Evolutionary conservation across 2,113 vertebrate genomes (phyloP), one percentile per base, ranked within the genome.

Genomic region (Geococcyx californianus): DNA sequence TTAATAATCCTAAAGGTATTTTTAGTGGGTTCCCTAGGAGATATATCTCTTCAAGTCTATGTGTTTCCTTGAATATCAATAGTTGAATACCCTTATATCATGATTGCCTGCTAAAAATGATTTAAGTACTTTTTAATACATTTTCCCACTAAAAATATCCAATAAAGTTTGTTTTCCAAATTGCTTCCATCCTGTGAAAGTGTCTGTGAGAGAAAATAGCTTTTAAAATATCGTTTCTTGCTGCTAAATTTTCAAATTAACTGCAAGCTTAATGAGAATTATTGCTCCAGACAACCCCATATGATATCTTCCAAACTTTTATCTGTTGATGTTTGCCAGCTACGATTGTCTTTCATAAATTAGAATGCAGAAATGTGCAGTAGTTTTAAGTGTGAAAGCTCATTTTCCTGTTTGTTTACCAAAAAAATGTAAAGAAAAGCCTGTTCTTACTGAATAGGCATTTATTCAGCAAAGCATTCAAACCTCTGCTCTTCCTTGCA

Each of bases 21-120:
- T 94, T 92, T 94, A 96, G 91, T 87, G 80, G 49, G 91, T 96
- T 95, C 93, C 87, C 84, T 87, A 93, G 89, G 89, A 97, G 84
- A 94, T 94, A 31, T 45, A 79, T 87, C 54, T 82, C 68, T 89
- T 89, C 70, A 55, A 94, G 74, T 59, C 87, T 75, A n/a, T 66
- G 64, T 63, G 62, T 94, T 96, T 95, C 91, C 95, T 91, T 83
- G 87, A 89, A 95, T 93, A 95, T 75, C 82, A 93, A 94, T 56
- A 91, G 49, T 62, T 93, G 81, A 95, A 92, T 78, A 93, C 94
- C 82, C 59, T 96, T 89, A 85, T 93, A 95, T 76, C 74, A 90
- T 66, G 87, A 95, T 96, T 87, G 94, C 67, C 66, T 85, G 69
- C 81, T 96, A 94, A 95, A 95, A 97, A 85, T 76, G 34, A 82